Conservation (phyloP, 2,888 invertebrate species). For the Nebria brevicollis region DNA sequence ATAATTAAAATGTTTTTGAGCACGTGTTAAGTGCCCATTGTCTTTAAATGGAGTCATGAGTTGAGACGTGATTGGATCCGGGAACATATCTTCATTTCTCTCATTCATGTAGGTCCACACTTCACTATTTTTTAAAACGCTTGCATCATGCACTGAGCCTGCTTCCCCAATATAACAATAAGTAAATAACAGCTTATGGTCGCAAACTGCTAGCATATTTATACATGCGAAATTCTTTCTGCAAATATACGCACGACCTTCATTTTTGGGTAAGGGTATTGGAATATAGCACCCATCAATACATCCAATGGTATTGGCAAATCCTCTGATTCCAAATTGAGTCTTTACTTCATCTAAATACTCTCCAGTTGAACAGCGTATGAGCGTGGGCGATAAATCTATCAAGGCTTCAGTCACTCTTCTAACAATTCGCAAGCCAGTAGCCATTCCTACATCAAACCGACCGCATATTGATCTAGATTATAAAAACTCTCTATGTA, state of each 20-base stretch:
- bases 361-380: conserved; percentile 18
- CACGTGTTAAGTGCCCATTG: too few species aligned
- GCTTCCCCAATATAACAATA: too few species aligned
- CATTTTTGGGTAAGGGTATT: conserved; percentile 23
- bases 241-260: conserved; percentile 25
- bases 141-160: conserved; percentile 45
- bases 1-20: too few species aligned
- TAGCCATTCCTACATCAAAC: conserved; percentile 30
- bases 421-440: conserved; percentile 17
- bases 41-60: too few species aligned
- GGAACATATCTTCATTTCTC: too few species aligned
- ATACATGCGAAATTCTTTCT: conserved; percentile 29
- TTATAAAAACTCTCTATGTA: neutral
- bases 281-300: conserved; percentile 24
- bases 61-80: too few species aligned
- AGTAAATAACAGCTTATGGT: conserved; percentile 29
- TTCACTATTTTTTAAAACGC: too few species aligned
- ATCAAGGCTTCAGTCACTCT: too few species aligned
- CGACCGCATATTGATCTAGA: conserved; percentile 17
- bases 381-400: too few species aligned
- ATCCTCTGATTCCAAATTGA: conserved; percentile 20
- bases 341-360: conserved; percentile 6
- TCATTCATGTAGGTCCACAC: too few species aligned
- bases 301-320: conserved; percentile 21
- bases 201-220: conserved; percentile 30